A percentile compares a stretch with the other conserved stretches of the same genome.
Evolutionary conservation across 2,113 vertebrate species (phyloP).

Genomic region (Chinchilla lanigera): DNA sequence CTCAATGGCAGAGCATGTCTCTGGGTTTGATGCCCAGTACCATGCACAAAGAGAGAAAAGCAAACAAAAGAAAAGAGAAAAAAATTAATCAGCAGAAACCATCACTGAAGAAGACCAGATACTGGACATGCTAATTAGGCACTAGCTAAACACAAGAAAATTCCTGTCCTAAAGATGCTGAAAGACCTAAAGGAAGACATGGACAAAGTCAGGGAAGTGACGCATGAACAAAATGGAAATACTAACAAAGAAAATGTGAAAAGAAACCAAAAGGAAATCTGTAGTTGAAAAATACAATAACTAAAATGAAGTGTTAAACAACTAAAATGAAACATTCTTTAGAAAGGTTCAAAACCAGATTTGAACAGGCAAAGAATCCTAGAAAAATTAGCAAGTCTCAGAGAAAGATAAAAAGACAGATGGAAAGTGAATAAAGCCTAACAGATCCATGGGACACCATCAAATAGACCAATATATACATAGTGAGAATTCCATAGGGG

Average conservation of each 20-base stretch:
- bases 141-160: not conserved
- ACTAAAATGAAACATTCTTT: not conserved
- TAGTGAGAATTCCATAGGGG: not conserved
- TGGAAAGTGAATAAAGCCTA: not conserved
- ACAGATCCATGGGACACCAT: not conserved
- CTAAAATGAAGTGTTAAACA: not conserved
- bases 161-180: not conserved
- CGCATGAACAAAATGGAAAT: no score
- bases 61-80: not conserved
- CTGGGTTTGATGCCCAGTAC: no score
- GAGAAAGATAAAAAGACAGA: not conserved
- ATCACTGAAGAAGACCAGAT: not conserved
- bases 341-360: not conserved
- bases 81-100: not conserved
- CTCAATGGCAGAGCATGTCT: no score
- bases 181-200: no score
- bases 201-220: no score
- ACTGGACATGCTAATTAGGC: not conserved
- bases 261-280: not conserved
- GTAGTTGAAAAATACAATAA: not conserved
- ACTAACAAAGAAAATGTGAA: not conserved
- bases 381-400: not conserved
- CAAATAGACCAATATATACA: not conserved
- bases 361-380: not conserved
- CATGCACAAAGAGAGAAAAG: no score